Evolutionary conservation across 2,888 invertebrate species (phyloP).

Genomic region (Leptinotarsa juncta): DNA sequence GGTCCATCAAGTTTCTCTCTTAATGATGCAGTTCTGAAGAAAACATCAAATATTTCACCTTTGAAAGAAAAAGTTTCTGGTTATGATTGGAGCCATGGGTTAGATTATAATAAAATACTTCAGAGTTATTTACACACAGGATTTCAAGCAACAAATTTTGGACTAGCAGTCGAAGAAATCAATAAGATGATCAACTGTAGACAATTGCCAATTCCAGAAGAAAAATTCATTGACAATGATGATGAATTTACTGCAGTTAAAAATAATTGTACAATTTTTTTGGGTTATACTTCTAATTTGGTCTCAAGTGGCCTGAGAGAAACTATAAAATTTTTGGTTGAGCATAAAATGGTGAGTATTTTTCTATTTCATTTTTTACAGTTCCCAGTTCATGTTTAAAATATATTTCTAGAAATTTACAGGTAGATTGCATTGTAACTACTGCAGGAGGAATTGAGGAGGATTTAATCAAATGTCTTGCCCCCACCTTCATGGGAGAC

Average conservation of each 20-base stretch:
- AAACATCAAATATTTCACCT: constrained; percentile 55
- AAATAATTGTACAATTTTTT: constrained; percentile 91
- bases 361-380: neutral
- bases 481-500: constrained; percentile 93
- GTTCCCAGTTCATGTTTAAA: constrained; percentile 3
- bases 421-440: constrained; percentile 96
- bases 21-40: constrained; percentile 57
- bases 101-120: constrained; percentile 87
- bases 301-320: constrained; percentile 94
- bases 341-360: constrained; percentile 78
- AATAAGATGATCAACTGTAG: constrained; percentile 90
- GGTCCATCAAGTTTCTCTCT: constrained; percentile 17
- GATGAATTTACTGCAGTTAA: constrained; percentile 84
- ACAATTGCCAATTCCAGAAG: constrained; percentile 75
- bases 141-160: constrained; percentile 98
- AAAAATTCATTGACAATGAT: constrained; percentile 76
- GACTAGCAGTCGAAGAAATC: constrained; percentile 89
- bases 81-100: constrained; percentile 92
- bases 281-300: constrained; percentile 97
- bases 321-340: constrained; percentile 84
- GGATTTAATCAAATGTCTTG: constrained; percentile 98
- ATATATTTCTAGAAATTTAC: constrained; percentile 39
- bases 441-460: constrained; percentile 99
- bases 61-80: constrained; percentile 74
- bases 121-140: constrained; percentile 85